These are phyloP conservation scores for Drosophila cardini DNA, from an alignment of 1,140 invertebrate genomes.

Conservation along the genomic window DNA sequence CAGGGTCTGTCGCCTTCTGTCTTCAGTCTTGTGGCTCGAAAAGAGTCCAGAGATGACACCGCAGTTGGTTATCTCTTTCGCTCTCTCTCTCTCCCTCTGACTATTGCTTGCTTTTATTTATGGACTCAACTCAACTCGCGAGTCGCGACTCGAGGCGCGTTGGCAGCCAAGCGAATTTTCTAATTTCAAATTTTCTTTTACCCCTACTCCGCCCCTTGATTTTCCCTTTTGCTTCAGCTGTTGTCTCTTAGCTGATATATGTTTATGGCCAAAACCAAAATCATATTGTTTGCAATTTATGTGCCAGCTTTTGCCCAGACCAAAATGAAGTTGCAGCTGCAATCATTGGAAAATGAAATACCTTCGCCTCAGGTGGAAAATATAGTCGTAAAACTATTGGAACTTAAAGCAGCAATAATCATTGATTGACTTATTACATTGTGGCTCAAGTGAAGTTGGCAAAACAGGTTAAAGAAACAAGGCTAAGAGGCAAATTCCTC, in stretches of 20 bases:
- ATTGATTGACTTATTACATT: slow-evolving; percentile 19
- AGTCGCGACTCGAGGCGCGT: slow-evolving; percentile 41
- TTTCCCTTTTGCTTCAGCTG: slow-evolving; percentile 9
- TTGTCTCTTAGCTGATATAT: slow-evolving; percentile 73
- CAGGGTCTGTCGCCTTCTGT: slow-evolving; percentile 72
- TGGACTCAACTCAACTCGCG: slow-evolving; percentile 71
- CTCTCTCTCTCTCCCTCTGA: slow-evolving; percentile 65
- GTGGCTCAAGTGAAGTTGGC: neutral
- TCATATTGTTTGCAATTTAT: slow-evolving; percentile 80
- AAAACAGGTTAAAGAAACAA: neutral
- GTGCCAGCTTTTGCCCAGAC: slow-evolving; percentile 33
- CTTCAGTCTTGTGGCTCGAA: slow-evolving; percentile 23
- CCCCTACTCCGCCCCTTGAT: slow-evolving; percentile 5
- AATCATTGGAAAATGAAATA: slow-evolving; percentile 21
- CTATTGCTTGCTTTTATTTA: slow-evolving; percentile 80
- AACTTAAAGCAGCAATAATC: slow-evolving; percentile 14
- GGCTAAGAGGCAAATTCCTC: neutral
- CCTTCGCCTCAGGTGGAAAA: slow-evolving; percentile 7
- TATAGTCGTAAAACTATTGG: slow-evolving; percentile 10
- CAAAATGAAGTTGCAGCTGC: slow-evolving; percentile 32
- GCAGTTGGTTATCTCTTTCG: slow-evolving; percentile 21
- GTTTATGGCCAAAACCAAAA: slow-evolving; percentile 63
- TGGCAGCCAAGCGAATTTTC: slow-evolving; percentile 69
- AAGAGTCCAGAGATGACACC: slow-evolving; percentile 37
- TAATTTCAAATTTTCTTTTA: slow-evolving; percentile 67